Evolutionary conservation across 2,888 invertebrate species (phyloP).

Genomic region (Geophilus truncorum): DNA sequence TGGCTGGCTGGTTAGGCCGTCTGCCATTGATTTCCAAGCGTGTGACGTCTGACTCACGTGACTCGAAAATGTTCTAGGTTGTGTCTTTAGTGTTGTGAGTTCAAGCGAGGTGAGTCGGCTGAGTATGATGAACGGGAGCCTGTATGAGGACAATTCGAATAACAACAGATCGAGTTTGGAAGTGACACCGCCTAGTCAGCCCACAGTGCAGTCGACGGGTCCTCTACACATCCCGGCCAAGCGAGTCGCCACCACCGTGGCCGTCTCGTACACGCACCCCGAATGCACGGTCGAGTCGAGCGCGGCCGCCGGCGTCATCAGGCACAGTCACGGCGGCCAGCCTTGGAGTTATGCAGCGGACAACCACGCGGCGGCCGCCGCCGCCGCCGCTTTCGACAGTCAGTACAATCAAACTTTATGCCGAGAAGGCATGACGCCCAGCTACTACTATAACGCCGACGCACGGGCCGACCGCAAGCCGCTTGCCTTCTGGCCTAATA

Average conservation of each 20-base stretch:
- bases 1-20: slow-evolving; percentile 30
- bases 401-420: slow-evolving; percentile 53
- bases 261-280: slow-evolving; percentile 39
- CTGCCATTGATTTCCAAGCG: slow-evolving; percentile 35
- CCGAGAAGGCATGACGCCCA: slow-evolving; percentile 57
- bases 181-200: slow-evolving; percentile 37
- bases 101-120: slow-evolving; percentile 38
- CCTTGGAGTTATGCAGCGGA: slow-evolving; percentile 43
- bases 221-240: slow-evolving; percentile 86
- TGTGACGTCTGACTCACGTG: slow-evolving; percentile 37
- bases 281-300: slow-evolving; percentile 47
- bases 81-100: slow-evolving; percentile 38
- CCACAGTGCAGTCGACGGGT: slow-evolving; percentile 49
- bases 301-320: slow-evolving; percentile 61
- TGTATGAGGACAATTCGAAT: slow-evolving; percentile 41
- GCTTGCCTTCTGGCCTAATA: slow-evolving; percentile 62
- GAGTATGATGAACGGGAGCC: slow-evolving; percentile 42
- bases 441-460: slow-evolving; percentile 62
- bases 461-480: slow-evolving; percentile 54
- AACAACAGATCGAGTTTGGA: slow-evolving; percentile 39
- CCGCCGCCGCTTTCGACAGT: slow-evolving; percentile 56
- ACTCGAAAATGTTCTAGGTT: slow-evolving; percentile 38
- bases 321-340: slow-evolving; percentile 57
- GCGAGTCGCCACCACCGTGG: slow-evolving; percentile 42
- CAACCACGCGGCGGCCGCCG: slow-evolving; percentile 54